Evolutionary conservation across 2,113 vertebrate species (phyloP), one percentile per base, ranked within the genome.

Genomic region (Callopanchax toddi): DNA sequence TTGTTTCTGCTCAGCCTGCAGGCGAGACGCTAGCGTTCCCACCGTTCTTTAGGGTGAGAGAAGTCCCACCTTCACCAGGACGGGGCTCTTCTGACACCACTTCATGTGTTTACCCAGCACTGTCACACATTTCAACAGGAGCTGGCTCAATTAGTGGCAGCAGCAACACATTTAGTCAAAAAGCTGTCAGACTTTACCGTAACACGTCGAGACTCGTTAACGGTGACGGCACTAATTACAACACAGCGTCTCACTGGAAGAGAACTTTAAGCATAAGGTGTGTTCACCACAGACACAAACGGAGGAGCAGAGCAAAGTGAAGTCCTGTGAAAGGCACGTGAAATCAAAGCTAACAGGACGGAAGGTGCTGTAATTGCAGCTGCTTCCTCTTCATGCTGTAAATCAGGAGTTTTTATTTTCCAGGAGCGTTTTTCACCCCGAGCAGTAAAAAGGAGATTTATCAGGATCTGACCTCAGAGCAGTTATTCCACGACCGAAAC

Each of bases 61-160:
- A n/a, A n/a, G n/a, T n/a, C n/a, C n/a, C n/a, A n/a, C n/a, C 29
- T 32, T 32, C 10, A 32, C 6, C 29, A 32, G 6, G 6, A 32
- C 6, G 2, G 4, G 29, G 10, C 10, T 8, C 10, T 32, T 32
- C 29, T 32, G 29, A 32, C 29, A 32, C 29, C 29, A 32, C 29
- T 32, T 44, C 16, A 10, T 42, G 42, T 20, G 42, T 18, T 18
- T 44, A 17, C 39, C 11, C 8, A 18, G 42, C 13, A 20, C 6
- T 44, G 42, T 44, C n/a, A 20, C 42, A 44, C 42, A 5, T 18
- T 43, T 44, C n/a, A 20, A 11, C n/a, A 44, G 42, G 3, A 18
- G n/a, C 42, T 44, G n/a, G 42, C 42, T 44, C 42, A 44, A 44
- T 44, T 44, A 44, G 42, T 20, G 42, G n/a, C 42, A 18, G n/a